Evolutionary conservation across 2,888 invertebrate species (phyloP), one percentile per base, ranked within the genome.

Genomic region (Cryptocheilus praepositus): DNA sequence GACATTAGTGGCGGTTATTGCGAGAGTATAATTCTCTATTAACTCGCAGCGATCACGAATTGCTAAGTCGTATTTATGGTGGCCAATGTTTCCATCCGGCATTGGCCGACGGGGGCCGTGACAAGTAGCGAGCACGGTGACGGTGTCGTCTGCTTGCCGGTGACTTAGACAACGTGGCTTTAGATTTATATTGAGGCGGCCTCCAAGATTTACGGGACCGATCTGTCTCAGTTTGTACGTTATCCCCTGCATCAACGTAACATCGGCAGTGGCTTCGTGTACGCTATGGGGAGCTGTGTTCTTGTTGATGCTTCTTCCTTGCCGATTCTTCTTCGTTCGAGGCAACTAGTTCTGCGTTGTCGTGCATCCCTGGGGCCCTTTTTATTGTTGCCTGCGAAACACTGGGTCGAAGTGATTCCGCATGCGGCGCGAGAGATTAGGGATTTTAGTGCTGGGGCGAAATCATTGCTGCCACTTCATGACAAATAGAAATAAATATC

Each of bases 11-110:
- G 46, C 64, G 57, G 46, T 61, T 70, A 78, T 78, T 70, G 71
- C 72, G 71, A 82, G 79, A 79, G 80, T 86, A 88, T 88, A 88
- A 88, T 87, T 88, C 87, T 88, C 88, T 87, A 88, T 88, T 88
- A 88, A 84, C 79, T 74, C 84, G 75, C 73, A 77, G 79, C 61
- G 74, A 71, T 76, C 77, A 71, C 74, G 69, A 60, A 56, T 65
- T 60, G 70, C 85, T 87, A 88, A 88, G 84, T 83, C 84, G 88
- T 88, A 88, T 88, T 88, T 87, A 88, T 88, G 87, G 85, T 81
- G 68, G 74, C 55, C 65, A 5, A 49, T 18, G 76, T n/a, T n/a
- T n/a, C n/a, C n/a, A n/a, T n/a, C n/a, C n/a, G 49, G 8, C 3
- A 36, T 36, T n/a, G n/a, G 36, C 36, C 36, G 36, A 36, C 36